Conservation (phyloP, 2,797 vertebrate genomes). For the Hypotaenidia okinawae region DNA sequence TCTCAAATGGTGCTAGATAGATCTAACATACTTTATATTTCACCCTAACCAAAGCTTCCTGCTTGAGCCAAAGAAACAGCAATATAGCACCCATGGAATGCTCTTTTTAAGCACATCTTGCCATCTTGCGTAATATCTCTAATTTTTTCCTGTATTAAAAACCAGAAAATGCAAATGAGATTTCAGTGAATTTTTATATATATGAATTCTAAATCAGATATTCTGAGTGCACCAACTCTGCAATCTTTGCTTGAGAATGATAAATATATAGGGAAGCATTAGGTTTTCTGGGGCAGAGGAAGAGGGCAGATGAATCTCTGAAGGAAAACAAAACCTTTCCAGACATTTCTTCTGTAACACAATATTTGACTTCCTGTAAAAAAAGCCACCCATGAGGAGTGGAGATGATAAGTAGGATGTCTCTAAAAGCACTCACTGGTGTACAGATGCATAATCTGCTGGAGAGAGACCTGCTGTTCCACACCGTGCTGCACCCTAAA, state of each 20-base stretch:
- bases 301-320: not conserved
- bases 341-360: not conserved
- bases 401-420: not conserved
- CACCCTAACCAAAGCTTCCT: accelerated
- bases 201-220: not conserved
- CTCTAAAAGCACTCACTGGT: not conserved
- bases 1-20: not conserved
- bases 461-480: not conserved
- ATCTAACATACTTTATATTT: not conserved
- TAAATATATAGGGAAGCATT: not conserved
- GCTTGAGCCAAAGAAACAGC: not conserved
- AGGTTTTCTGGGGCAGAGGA: not conserved
- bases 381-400: not conserved
- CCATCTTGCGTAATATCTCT: not conserved
- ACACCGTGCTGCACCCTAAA: not conserved
- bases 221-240: not conserved
- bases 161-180: not conserved
- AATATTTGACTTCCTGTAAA: not conserved
- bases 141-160: not conserved
- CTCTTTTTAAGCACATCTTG: not conserved
- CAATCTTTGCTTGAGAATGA: not conserved
- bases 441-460: not conserved
- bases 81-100: not conserved
- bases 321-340: not conserved
- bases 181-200: not conserved